phyloP scores from a whole-genome alignment of 2,888 invertebrate genomes.

The Platerodrilus igneus region DNA sequence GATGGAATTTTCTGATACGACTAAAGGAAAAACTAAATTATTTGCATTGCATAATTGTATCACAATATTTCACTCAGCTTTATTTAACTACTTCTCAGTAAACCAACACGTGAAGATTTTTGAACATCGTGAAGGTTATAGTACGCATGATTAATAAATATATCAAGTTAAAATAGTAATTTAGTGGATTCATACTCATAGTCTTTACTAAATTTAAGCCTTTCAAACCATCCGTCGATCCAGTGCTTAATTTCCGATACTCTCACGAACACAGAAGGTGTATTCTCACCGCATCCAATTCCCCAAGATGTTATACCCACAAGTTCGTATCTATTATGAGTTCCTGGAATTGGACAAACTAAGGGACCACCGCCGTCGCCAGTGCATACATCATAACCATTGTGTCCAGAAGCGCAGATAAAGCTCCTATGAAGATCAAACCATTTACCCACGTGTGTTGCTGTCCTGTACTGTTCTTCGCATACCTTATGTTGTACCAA shows the following conservation, averaged over 20 bases:
- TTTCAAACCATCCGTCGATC: constrained; percentile 14
- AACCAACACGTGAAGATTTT: too few species aligned
- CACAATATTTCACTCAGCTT: too few species aligned
- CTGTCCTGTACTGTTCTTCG: constrained; percentile 51
- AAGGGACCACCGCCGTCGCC: constrained; percentile 73
- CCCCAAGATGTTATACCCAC: constrained; percentile 53
- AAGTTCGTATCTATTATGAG: constrained; percentile 48
- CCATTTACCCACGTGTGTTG: constrained; percentile 62
- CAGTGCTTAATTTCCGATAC: constrained; percentile 10
- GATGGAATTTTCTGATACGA: too few species aligned
- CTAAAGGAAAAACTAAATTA: too few species aligned
- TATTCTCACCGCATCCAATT: constrained; percentile 3
- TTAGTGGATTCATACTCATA: too few species aligned
- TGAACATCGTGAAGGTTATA: too few species aligned
- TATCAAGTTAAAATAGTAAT: too few species aligned
- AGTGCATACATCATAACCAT: constrained; percentile 64
- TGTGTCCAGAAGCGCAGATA: constrained; percentile 71
- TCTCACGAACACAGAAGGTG: constrained; percentile 12
- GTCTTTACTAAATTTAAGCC: constrained; percentile 3
- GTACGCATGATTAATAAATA: too few species aligned
- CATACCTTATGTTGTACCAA: constrained; percentile 49
- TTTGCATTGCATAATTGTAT: too few species aligned
- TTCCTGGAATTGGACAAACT: constrained; percentile 59
- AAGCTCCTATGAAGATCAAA: constrained; percentile 64
- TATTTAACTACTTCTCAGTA: too few species aligned